Conservation (phyloP, 2,888 invertebrate genomes). For the Thecocarcelia acutangulata region DNA sequence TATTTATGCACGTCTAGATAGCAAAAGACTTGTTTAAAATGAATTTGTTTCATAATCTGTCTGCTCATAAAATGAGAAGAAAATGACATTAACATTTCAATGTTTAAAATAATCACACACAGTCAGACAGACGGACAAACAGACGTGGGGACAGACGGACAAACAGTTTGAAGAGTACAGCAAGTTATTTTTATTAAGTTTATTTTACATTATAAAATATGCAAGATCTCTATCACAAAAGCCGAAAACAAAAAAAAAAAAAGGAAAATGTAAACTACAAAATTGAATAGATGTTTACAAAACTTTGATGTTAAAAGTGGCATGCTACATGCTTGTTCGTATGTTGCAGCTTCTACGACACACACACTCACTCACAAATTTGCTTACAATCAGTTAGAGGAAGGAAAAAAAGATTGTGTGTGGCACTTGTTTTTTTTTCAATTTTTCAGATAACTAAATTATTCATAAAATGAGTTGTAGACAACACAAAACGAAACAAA, state of each 20-base stretch:
- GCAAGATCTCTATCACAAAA: conserved; percentile 65
- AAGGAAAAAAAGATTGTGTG: conserved; percentile 56
- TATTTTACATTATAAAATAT: conserved; percentile 60
- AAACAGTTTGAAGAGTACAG: conserved; percentile 44
- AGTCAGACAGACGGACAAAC: conserved; percentile 7
- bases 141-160: not conserved
- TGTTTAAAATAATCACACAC: conserved; percentile 57
- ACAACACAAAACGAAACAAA: no score
- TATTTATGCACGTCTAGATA: conserved; percentile 42
- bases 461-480: conserved; percentile 41
- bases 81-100: conserved; percentile 61
- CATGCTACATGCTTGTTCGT: conserved; percentile 50
- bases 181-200: conserved; percentile 43
- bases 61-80: conserved; percentile 28
- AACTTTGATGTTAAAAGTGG: conserved; percentile 55
- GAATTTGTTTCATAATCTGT: conserved; percentile 62
- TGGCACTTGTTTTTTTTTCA: conserved; percentile 50
- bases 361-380: conserved; percentile 7
- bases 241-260: conserved; percentile 12
- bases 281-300: conserved; percentile 63
- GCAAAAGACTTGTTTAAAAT: conserved; percentile 42
- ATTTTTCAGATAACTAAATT: conserved; percentile 60
- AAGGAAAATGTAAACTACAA: conserved; percentile 26
- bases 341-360: conserved; percentile 23
- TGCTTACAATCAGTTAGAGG: conserved; percentile 26